Evolutionary conservation across 2,113 vertebrate species (phyloP).

Genomic region (Siphamia tubifer): DNA sequence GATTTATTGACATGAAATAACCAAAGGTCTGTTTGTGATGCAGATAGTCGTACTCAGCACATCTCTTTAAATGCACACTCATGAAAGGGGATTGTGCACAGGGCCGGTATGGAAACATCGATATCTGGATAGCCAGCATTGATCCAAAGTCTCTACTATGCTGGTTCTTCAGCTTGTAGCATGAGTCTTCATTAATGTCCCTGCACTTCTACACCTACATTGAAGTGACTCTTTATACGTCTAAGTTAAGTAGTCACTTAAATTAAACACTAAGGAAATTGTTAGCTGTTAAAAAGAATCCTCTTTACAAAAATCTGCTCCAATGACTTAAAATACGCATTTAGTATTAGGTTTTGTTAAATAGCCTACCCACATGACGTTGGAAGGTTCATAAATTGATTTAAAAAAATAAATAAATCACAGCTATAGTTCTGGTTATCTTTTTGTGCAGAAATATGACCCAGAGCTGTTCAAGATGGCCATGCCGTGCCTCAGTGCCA

Average conservation of each 20-base stretch:
- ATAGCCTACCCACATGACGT: not conserved
- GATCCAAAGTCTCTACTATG: slow-evolving; percentile 40
- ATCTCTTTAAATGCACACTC: slow-evolving; percentile 49
- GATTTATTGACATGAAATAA: slow-evolving; percentile 3
- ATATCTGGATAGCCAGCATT: slow-evolving; percentile 53
- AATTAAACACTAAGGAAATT: not conserved
- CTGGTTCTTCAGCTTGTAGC: slow-evolving; percentile 35
- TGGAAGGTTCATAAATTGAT: no score
- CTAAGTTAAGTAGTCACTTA: slow-evolving; percentile 24
- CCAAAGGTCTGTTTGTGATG: slow-evolving; percentile 11
- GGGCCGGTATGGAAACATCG: slow-evolving; percentile 45
- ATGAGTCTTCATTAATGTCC: slow-evolving; percentile 45
- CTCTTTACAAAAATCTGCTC: not conserved
- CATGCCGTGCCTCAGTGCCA: slow-evolving; percentile 96
- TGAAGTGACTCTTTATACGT: slow-evolving; percentile 50
- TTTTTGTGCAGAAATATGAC: slow-evolving; percentile 89
- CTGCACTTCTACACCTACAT: slow-evolving; percentile 62
- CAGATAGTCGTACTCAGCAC: slow-evolving; percentile 47
- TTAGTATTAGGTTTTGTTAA: not conserved
- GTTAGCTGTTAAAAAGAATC: not conserved
- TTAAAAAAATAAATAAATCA: no score
- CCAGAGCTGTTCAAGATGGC: slow-evolving; percentile 97
- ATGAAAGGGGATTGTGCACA: slow-evolving; percentile 39
- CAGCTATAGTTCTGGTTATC: not conserved
- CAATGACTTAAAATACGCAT: not conserved